These are phyloP conservation scores for Nemoura dubitans DNA, from an alignment of 2,888 invertebrate genomes.

Conservation along the genomic window DNA sequence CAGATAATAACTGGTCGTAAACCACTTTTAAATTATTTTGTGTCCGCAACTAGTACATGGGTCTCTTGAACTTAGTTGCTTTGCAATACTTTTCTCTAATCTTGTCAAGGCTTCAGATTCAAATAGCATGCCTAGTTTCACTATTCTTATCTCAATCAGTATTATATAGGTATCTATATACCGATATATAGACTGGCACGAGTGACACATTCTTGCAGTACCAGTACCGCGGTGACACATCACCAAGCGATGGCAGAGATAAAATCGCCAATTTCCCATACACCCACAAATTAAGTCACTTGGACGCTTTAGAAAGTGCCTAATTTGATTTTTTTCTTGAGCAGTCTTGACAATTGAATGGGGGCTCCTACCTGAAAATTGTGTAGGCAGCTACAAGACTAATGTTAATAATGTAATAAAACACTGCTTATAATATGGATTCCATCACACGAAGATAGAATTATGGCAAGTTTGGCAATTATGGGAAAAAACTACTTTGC, in stretches of 20 bases:
- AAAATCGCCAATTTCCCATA: not conserved
- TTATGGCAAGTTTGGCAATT: not conserved
- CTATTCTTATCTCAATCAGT: too few relatives aligned
- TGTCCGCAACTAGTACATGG: too few relatives aligned
- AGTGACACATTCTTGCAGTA: not conserved
- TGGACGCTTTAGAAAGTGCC: not conserved
- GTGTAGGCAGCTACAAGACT: too few relatives aligned
- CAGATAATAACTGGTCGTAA: too few relatives aligned
- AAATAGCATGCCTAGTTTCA: too few relatives aligned
- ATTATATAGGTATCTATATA: too few relatives aligned
- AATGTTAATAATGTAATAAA: too few relatives aligned
- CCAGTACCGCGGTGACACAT: not conserved
- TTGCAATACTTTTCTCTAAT: not conserved
- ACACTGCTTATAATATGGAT: not conserved
- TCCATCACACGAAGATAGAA: not conserved
- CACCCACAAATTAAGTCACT: not conserved
- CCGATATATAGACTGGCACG: not conserved
- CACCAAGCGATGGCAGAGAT: not conserved
- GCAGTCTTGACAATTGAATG: too few relatives aligned
- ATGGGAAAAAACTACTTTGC: not conserved
- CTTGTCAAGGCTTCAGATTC: not conserved
- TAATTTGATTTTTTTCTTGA: too few relatives aligned
- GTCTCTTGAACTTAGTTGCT: not conserved
- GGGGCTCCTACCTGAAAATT: too few relatives aligned
- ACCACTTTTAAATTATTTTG: too few relatives aligned